A percentile compares a stretch with the other conserved stretches of the same genome.
phyloP scores from a whole-genome alignment of 1,140 invertebrate species.

The Nasonia longicornis region DNA sequence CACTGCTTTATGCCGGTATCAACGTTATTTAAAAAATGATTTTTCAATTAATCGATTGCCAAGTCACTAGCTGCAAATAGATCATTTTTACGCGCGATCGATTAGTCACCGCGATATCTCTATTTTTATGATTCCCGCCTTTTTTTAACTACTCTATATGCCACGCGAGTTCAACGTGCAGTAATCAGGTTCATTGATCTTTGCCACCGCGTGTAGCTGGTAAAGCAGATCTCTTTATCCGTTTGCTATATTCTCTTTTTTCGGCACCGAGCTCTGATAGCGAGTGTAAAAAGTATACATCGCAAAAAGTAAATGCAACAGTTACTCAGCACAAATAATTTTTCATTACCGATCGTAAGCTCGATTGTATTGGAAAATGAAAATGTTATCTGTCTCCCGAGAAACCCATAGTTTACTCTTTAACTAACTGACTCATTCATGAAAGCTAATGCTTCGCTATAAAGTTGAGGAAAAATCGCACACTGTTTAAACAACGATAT shows the following conservation, averaged over 20 bases:
- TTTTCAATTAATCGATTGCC: no score
- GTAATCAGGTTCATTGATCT: slow-evolving; percentile 37
- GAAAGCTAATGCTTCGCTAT: background rate
- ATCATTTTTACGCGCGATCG: background rate
- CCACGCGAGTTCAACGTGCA: background rate
- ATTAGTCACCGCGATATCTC: background rate
- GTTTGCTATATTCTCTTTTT: slow-evolving; percentile 4
- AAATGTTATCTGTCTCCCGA: background rate
- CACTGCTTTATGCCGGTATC: background rate
- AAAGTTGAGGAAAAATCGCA: background rate
- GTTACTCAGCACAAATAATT: background rate
- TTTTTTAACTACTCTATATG: background rate
- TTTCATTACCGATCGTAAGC: no score
- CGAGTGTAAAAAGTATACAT: background rate
- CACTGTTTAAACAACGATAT: no score
- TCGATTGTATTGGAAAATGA: background rate
- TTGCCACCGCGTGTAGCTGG: background rate
- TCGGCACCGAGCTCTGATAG: no score
- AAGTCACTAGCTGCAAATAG: no score
- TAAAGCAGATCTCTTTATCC: slow-evolving; percentile 13
- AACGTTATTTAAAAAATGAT: no score
- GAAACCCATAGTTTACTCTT: background rate
- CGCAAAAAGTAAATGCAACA: background rate
- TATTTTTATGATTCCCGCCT: no score
- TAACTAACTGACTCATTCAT: background rate